Base-by-base conservation (phyloP, 2,888 invertebrate genomes). In the Agapostemon virescens region DNA sequence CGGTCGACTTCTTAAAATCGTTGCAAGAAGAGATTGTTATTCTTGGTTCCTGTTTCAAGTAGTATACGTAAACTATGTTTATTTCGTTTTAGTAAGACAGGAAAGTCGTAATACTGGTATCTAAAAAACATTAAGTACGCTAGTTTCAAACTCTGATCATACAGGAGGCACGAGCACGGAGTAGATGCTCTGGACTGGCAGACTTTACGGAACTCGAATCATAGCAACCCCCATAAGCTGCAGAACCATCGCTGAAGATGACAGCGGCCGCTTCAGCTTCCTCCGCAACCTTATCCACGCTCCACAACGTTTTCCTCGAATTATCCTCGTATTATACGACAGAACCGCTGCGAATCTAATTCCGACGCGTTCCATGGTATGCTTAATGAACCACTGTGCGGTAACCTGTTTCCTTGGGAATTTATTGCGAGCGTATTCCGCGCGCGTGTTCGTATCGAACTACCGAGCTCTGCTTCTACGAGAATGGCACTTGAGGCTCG, bases 301-400 rank as follows among this genome's bases (percentile, higher is more conserved):
- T 20, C 74, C 42, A 9, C 20, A 70, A 58, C 45, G 33, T 38
- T 63, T 33, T 45, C 30, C n/a, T 40, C 40, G 71, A 71, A 71
- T 63, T 55, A 61, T 71, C 17, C 61, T 42, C 61, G 45, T 49
- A 72, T 64, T 64, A 64, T 49, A 36, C 58, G 58, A 38, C 45
- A 30, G 26, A 63, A 74, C 58, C 23, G 68, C 52, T n/a, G 23
- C 36, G 70, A 66, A 52, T 71, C 55, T 58, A 71, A 45, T 77
- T 45, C 30, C 42, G 52, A 20, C 17, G 66, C 66, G 52, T 52
- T 11, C 33, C 23, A 71, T 68, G 77, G 45, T 42, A 58, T 45
- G 71, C 68, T 72, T 61, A 76, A 76, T 70, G 76, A 69, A 69
- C 69, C n/a, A 15, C 26, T 30, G 15, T 20, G 33, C 49, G 45